Evolutionary conservation across 2,113 vertebrate species (phyloP).

Genomic region (Erpornis zantholeuca): DNA sequence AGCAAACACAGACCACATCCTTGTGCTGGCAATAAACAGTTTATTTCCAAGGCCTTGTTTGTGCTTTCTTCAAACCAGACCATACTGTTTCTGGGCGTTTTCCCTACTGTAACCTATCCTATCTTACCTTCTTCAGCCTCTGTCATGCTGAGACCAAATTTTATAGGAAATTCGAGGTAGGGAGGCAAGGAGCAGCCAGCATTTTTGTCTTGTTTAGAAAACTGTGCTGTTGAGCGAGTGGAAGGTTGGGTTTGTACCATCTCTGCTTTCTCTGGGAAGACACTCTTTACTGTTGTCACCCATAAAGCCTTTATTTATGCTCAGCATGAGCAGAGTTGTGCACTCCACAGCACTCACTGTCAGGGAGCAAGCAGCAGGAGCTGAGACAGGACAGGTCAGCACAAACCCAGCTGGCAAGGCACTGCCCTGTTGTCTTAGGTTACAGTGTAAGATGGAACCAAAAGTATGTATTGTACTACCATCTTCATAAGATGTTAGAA

Average conservation of each 20-base stretch:
- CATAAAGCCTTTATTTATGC: background rate
- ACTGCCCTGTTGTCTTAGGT: background rate
- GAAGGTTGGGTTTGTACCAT: background rate
- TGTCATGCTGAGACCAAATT: background rate
- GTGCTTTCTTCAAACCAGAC: background rate
- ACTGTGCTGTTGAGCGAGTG: background rate
- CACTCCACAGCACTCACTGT: background rate
- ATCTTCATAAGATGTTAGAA: background rate
- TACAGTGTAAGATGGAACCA: background rate
- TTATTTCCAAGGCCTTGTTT: background rate
- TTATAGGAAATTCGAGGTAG: background rate
- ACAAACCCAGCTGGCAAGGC: fast-evolving
- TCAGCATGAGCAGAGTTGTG: too few relatives aligned
- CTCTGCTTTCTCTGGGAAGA: background rate
- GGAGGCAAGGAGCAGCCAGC: background rate
- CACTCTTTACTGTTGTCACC: too few relatives aligned
- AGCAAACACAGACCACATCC: background rate
- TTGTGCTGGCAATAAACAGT: background rate
- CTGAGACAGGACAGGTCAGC: background rate
- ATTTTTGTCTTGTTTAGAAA: background rate
- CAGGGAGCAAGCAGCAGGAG: background rate
- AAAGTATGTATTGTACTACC: background rate
- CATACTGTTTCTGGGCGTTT: background rate
- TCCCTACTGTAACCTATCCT: background rate
- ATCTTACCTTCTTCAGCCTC: background rate